Evolutionary conservation across 2,113 vertebrate species (phyloP), one percentile per base, ranked within the genome.

Genomic region (Aspiorhynchus laticeps): DNA sequence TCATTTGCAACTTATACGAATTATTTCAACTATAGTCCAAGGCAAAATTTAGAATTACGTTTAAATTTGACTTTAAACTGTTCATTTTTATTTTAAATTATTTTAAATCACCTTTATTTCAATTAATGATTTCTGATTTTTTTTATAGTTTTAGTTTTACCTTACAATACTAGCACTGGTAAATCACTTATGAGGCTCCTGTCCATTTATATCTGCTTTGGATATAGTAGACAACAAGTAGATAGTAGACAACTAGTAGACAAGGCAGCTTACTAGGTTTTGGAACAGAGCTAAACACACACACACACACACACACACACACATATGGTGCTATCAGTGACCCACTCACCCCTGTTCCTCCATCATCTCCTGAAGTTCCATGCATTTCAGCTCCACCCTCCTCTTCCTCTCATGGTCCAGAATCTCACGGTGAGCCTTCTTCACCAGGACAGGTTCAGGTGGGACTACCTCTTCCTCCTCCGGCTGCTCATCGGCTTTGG

Each of bases 311-410:
- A 61, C 24, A 11, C 21, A 53, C 51, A 15, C 12, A 69, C 8
- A 53, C 38, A 48, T 17, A 53, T 53, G 1, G 5, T 53, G 1
- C 17, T 0, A 1, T 53, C 4, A 7, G 17, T 6, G 17, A 6
- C 3, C 1, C 48, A 41, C 97, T 97, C 90, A 99, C 98, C 98
- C 98, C 88, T 99, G 97, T 85, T 99, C 98, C 90, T 99, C 98
- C 98, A 99, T 99, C 98, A 99, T 99, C 93, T 99, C 98, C 93
- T 99, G 98, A 59, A 99, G 96, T 94, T 99, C 98, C 98, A 99
- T 99, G 91, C 98, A 99, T 90, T 99, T 99, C 71, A 99, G 96
- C 93, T 99, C 98, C 71, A 99, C 98, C 17, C 98, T 95, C 92
- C 98, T 94, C 92, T 99, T 99, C 90, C 98, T 95, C 92, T 99